These are phyloP conservation scores for Drosophila cracens DNA, from an alignment of 2,888 invertebrate species.

Conservation along the genomic window DNA sequence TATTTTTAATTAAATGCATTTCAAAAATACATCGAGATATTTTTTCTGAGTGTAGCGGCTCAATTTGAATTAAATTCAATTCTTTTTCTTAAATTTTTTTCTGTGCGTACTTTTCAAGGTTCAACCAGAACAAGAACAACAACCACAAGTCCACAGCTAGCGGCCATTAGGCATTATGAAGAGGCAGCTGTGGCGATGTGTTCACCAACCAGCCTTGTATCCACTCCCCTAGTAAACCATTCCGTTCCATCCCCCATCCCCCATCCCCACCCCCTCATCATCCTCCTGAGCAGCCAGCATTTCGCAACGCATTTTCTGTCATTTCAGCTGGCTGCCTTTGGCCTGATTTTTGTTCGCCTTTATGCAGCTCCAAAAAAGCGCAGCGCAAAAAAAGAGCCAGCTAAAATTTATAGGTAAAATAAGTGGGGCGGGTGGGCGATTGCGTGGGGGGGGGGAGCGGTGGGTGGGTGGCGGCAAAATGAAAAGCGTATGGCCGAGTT, in stretches of 20 bases:
- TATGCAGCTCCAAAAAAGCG: conserved; percentile 33
- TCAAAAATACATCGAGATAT: background rate
- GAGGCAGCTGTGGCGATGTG: conserved; percentile 16
- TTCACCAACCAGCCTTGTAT: conserved; percentile 10
- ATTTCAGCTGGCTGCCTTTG: conserved; percentile 52
- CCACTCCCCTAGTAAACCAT: conserved; percentile 7
- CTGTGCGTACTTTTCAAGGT: conserved; percentile 60
- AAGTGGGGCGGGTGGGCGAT: background rate
- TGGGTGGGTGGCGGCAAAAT: conserved; percentile 18
- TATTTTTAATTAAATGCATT: background rate
- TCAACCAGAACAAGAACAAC: conserved; percentile 31
- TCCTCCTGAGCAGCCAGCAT: background rate
- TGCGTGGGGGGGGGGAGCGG: background rate
- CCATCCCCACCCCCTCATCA: background rate
- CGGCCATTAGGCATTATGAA: conserved; percentile 69
- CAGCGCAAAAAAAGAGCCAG: conserved; percentile 6
- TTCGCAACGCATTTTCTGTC: conserved; percentile 60
- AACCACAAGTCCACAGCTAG: conserved; percentile 42
- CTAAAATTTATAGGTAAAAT: conserved; percentile 9
- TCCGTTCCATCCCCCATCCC: conserved; percentile 2
- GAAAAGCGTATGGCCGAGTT: conserved; percentile 54
- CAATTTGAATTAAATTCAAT: conserved; percentile 77
- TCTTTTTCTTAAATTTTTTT: conserved; percentile 27
- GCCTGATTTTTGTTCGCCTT: conserved; percentile 48
- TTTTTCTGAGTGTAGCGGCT: conserved; percentile 35